These are phyloP conservation scores for Streptopelia turtur DNA, from an alignment of 2,797 vertebrate species.

Conservation along the genomic window DNA sequence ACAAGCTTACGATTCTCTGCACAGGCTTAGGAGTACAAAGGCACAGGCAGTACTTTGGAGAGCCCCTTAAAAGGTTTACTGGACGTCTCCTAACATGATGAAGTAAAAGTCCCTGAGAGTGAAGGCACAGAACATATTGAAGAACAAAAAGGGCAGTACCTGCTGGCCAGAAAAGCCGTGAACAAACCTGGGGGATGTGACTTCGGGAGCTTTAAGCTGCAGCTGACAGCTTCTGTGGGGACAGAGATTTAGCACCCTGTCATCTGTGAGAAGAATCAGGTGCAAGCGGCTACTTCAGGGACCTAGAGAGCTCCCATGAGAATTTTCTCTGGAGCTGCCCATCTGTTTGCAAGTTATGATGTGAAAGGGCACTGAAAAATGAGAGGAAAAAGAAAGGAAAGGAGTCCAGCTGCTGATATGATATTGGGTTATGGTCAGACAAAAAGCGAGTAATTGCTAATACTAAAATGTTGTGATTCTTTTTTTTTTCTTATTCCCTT, in stretches of 20 bases:
- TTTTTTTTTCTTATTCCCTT: neutral
- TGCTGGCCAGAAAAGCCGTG: neutral
- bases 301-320: neutral
- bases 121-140: conserved; percentile 9
- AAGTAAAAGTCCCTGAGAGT: neutral
- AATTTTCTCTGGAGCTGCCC: conserved; percentile 35
- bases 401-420: conserved; percentile 29
- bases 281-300: conserved; percentile 61
- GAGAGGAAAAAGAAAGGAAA: conserved; percentile 38
- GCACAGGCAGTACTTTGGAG: neutral
- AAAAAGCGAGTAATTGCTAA: conserved; percentile 6
- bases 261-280: conserved; percentile 57
- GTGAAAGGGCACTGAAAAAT: conserved; percentile 20
- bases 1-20: conserved; percentile 69
- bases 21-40: conserved; percentile 50
- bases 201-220: conserved; percentile 4
- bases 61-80: conserved; percentile 29
- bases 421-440: neutral
- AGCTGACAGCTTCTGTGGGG: neutral
- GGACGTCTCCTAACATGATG: neutral
- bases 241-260: conserved; percentile 7
- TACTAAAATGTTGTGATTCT: neutral
- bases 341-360: conserved; percentile 65
- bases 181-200: neutral
- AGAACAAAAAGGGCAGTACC: neutral